Percentiles rank a stretch among this genome's conserved stretches.
phyloP scores from a whole-genome alignment of 2,797 vertebrate species.

The Hoplostethus mediterraneus region DNA sequence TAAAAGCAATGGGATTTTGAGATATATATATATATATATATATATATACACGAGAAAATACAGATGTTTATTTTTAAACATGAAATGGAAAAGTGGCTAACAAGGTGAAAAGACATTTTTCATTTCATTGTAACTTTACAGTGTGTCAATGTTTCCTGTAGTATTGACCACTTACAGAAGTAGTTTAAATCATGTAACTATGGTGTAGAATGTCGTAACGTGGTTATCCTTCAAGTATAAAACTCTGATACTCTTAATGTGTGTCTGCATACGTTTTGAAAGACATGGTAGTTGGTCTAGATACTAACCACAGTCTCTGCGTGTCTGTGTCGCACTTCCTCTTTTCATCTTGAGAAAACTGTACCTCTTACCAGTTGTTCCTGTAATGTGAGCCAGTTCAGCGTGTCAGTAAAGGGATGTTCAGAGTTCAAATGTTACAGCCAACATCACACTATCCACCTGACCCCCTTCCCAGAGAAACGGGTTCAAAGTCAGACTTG shows the following conservation, averaged over 20 bases:
- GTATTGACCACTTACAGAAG: too few species aligned
- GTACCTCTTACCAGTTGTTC: neutral
- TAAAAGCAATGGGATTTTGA: too few species aligned
- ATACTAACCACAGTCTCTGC: conserved; percentile 18
- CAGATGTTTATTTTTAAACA: too few species aligned
- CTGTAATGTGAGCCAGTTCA: neutral
- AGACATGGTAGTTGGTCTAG: neutral
- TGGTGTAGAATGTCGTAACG: neutral
- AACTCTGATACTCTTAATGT: neutral
- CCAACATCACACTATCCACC: neutral
- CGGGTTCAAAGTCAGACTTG: neutral
- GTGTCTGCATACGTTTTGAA: neutral
- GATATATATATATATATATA: too few species aligned
- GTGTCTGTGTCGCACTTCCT: conserved; percentile 59
- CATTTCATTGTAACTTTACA: neutral
- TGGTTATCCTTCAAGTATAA: neutral
- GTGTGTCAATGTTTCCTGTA: neutral
- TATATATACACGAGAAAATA: too few species aligned
- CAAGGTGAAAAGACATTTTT: too few species aligned
- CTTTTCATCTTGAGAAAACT: conserved; percentile 47
- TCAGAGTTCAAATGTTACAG: neutral
- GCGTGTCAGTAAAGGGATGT: neutral
- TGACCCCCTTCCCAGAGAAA: neutral
- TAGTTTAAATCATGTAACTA: neutral
- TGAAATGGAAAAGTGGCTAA: too few species aligned